Evolutionary conservation across 2,113 vertebrate genomes (phyloP), one percentile per base, ranked within the genome.

Genomic region (Dendrocopos noguchii): DNA sequence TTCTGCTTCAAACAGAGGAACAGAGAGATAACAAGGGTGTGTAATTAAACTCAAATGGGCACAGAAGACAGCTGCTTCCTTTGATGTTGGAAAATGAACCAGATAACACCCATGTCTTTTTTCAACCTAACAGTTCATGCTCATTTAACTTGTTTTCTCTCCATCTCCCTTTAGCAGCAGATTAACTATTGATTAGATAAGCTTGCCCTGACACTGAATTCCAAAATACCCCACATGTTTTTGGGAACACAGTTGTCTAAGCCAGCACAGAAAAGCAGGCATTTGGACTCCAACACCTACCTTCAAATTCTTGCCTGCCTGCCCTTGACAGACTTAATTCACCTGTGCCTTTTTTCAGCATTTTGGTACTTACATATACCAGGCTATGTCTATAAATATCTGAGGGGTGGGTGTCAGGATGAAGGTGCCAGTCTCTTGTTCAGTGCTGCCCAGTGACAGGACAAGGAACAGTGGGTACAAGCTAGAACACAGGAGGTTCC

Each of bases 61-160:
- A 81, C 8, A 7, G 73, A 91, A 96, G 39, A 59, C 68, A 0
- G 15, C 63, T 39, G 59, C 53, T 83, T 89, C 55, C 50, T 85
- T 70, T 80, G 55, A 91, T 92, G 91, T 80, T 75, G 86, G 70
- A 90, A 95, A 95, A 94, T 47, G 71, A 90, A 84, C 52, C 72
- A 75, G 64, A 89, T 90, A 90, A 96, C 80, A 66, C 44, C 67
- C 50, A 59, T 4, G 14, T 36, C 61, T 75, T 89, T 95, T 87
- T 92, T 76, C 77, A 85, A 80, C 53, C 2, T 0, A 84, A 93
- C 29, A 79, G 66, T 76, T 89, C 91, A 74, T 77, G 72, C 33
- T 86, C 91, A 63, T 93, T 94, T 84, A 84, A 17, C 28, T 50
- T 75, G 80, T 27, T 59, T 86, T 83, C 44, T 39, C 59, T 87